phyloP scores from a whole-genome alignment of 23 tunicate species.

The Pegea sp. region DNA sequence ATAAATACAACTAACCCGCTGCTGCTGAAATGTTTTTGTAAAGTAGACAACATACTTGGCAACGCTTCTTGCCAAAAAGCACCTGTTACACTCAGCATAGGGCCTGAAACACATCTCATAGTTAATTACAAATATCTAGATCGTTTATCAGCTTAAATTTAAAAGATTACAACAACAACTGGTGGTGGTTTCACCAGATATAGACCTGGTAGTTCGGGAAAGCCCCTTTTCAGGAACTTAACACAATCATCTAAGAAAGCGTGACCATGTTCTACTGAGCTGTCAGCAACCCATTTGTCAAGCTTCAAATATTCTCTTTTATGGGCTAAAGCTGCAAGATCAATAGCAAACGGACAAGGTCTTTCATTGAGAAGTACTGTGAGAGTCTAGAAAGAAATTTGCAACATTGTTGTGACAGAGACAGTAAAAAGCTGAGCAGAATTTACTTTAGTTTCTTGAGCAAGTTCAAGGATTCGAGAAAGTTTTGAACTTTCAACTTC shows the following conservation, averaged over 20 bases:
- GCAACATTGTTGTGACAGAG: not conserved
- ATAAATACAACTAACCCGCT: too few species aligned
- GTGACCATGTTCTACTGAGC: slow-evolving; percentile 55
- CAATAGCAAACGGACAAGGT: slow-evolving; percentile 70
- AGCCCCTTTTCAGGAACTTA: slow-evolving; percentile 35
- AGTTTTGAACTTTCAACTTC: slow-evolving; percentile 55
- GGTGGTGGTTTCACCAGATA: not conserved
- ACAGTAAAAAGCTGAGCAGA: not conserved
- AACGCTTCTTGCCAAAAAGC: too few species aligned
- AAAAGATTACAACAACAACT: not conserved
- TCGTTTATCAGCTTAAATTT: not conserved
- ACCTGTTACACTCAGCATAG: too few species aligned
- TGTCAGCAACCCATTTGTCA: slow-evolving; percentile 86
- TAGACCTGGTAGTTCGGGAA: slow-evolving; percentile 26
- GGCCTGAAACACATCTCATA: too few species aligned
- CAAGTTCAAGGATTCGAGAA: slow-evolving; percentile 55
- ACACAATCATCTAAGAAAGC: slow-evolving; percentile 60
- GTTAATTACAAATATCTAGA: not conserved
- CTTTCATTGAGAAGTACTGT: slow-evolving; percentile 28
- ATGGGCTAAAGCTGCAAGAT: slow-evolving; percentile 68
- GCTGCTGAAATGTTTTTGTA: too few species aligned
- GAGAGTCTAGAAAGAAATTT: slow-evolving; percentile 33
- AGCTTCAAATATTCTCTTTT: slow-evolving; percentile 76
- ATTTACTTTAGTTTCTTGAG: slow-evolving; percentile 66
- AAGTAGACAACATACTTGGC: too few species aligned